Conservation (phyloP, 2,113 vertebrate genomes). For the Gallinago paraguaiae region DNA sequence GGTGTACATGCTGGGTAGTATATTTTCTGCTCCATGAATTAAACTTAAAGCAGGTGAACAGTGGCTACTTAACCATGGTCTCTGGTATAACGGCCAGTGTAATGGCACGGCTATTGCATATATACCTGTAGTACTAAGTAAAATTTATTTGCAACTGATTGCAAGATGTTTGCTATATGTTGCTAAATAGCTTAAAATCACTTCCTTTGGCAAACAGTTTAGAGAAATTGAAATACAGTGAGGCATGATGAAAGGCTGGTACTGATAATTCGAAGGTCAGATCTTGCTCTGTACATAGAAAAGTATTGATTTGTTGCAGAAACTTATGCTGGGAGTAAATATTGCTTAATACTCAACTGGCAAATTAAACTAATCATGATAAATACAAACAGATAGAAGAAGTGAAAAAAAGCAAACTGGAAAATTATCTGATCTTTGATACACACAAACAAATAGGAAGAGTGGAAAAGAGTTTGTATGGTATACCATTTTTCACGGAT, state of each 20-base stretch:
- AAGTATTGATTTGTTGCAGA: neutral
- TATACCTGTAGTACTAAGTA: neutral
- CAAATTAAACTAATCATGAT: neutral
- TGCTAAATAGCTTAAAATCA: neutral
- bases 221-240: neutral
- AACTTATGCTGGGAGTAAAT: neutral
- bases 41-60: neutral
- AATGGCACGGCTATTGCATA: neutral
- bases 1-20: rapidly evolving
- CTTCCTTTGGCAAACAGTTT: neutral
- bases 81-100: neutral
- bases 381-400: neutral
- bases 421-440: neutral
- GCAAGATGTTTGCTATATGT: neutral
- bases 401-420: neutral
- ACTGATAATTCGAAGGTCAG: neutral
- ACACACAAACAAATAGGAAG: neutral
- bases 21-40: neutral
- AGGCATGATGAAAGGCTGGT: neutral
- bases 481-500: neutral
- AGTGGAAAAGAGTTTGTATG: neutral
- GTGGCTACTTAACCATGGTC: neutral
- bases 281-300: neutral
- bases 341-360: neutral
- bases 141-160: neutral